phyloP scores from a whole-genome alignment of 2,113 vertebrate species.

The Drymodes brunneopygia region DNA sequence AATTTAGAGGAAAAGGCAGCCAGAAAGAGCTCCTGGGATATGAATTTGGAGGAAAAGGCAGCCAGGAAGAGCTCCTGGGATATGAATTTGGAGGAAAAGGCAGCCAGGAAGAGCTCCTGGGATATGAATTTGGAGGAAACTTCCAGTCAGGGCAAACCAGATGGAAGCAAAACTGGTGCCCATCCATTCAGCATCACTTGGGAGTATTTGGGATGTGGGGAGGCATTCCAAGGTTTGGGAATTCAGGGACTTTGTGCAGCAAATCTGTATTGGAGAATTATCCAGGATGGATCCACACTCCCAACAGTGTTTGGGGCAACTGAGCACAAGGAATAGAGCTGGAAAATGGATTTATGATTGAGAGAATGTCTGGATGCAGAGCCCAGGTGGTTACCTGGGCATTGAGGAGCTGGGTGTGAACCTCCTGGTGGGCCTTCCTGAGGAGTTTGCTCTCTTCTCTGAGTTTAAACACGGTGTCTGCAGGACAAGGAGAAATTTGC shows the following conservation, averaged over 20 bases:
- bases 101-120: neutral
- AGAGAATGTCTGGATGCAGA: neutral
- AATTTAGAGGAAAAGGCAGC: neutral
- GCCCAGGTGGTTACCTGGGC: slow-evolving; percentile 55
- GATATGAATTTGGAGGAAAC: neutral
- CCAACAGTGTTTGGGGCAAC: neutral
- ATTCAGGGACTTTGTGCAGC: neutral
- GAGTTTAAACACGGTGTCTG: slow-evolving; percentile 67
- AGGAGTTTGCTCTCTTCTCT: slow-evolving; percentile 71
- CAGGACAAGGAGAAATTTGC: neutral
- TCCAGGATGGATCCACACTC: neutral
- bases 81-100: neutral
- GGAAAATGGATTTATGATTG: neutral
- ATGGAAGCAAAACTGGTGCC: neutral
- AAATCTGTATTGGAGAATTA: neutral
- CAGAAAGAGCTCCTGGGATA: no score
- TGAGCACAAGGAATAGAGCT: neutral
- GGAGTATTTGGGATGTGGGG: neutral
- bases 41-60: neutral
- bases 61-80: neutral
- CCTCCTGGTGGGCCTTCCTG: slow-evolving; percentile 68
- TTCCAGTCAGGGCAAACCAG: neutral
- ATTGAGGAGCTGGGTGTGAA: slow-evolving; percentile 64
- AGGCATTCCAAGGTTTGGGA: neutral
- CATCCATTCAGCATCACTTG: neutral